phyloP scores from a whole-genome alignment of 2,113 vertebrate genomes.

The Scomber japonicus region DNA sequence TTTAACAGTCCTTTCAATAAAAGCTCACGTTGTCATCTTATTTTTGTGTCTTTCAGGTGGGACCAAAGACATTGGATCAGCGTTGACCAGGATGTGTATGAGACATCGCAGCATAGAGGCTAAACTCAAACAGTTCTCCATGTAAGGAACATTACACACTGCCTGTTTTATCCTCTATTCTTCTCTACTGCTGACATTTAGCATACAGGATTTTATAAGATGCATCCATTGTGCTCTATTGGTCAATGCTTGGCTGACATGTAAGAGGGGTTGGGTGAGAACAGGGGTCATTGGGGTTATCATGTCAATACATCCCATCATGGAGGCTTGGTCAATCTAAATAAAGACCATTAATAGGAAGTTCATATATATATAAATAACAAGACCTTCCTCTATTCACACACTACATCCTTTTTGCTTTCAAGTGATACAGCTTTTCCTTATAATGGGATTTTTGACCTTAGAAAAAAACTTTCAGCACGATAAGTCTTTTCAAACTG shows the following conservation, averaged over 20 bases:
- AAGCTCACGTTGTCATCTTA: neutral
- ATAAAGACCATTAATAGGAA: neutral
- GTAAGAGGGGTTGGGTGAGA: neutral
- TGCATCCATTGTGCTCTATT: neutral
- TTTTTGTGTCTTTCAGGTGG: slow-evolving; percentile 86
- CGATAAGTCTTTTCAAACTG: neutral
- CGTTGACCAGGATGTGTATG: slow-evolving; percentile 98
- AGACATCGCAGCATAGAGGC: slow-evolving; percentile 97
- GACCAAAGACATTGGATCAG: slow-evolving; percentile 95
- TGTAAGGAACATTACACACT: slow-evolving; percentile 83
- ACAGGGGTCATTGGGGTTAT: neutral
- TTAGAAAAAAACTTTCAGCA: neutral
- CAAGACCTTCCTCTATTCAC: neutral
- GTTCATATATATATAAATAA: neutral
- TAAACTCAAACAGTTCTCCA: slow-evolving; percentile 96
- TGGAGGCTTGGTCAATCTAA: neutral
- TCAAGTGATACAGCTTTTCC: neutral
- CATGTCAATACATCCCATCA: neutral
- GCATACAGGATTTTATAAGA: slow-evolving; percentile 7
- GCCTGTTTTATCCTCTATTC: neutral
- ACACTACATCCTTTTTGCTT: neutral
- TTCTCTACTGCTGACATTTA: neutral
- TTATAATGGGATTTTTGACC: neutral
- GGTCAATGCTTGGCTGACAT: neutral
- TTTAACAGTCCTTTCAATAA: neutral